Conservation (phyloP, 2,113 vertebrate species). For the Cheilinus undulatus region DNA sequence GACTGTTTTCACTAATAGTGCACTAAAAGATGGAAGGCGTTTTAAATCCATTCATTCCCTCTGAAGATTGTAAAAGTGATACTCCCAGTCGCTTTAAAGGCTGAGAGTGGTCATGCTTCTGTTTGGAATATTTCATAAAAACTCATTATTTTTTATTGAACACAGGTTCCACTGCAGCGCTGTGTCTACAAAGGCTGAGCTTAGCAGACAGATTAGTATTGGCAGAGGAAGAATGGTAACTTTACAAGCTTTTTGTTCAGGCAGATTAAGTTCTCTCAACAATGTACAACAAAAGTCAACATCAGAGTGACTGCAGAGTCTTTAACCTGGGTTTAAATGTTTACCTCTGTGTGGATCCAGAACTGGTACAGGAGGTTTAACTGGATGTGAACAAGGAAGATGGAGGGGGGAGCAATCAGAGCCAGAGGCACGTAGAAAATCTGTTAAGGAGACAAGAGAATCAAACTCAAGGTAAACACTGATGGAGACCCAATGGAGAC, state of each 20-base stretch:
- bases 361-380: slow-evolving; percentile 96
- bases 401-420: slow-evolving; percentile 88
- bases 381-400: slow-evolving; percentile 92
- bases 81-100: slow-evolving; percentile 71
- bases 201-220: slow-evolving; percentile 41
- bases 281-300: not conserved
- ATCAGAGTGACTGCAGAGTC: not conserved
- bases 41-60: slow-evolving; percentile 77
- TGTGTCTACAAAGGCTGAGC: slow-evolving; percentile 45
- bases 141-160: slow-evolving; percentile 84
- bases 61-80: slow-evolving; percentile 79
- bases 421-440: slow-evolving; percentile 93
- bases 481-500: rapidly evolving
- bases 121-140: slow-evolving; percentile 84
- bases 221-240: slow-evolving; percentile 40
- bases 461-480: rapidly evolving
- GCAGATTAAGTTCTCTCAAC: slow-evolving; percentile 1
- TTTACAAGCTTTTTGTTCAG: slow-evolving; percentile 30
- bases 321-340: not conserved
- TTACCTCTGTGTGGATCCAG: slow-evolving; percentile 98
- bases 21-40: slow-evolving; percentile 79
- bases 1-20: slow-evolving; percentile 81
- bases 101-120: slow-evolving; percentile 79
- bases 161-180: slow-evolving; percentile 66
- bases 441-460: slow-evolving; percentile 70